Percentiles rank a stretch among this genome's conserved stretches.
Evolutionary conservation across 2,888 invertebrate species (phyloP).

Genomic region (Nysson spinosus): DNA sequence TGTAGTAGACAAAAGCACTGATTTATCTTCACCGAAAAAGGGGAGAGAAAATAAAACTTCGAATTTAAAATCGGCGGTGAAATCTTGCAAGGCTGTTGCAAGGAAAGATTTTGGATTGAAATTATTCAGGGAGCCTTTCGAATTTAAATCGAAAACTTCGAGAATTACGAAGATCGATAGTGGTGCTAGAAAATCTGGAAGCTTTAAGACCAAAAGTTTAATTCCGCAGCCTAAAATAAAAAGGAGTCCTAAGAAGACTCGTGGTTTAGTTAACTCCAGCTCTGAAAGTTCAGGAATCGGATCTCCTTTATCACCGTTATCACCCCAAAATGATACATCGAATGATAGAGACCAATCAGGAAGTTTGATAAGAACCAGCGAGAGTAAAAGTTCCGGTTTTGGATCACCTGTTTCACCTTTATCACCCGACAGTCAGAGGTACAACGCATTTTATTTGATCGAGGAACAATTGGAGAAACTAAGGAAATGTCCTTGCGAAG

Average conservation of each 20-base stretch:
- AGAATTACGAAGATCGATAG: constrained; percentile 18
- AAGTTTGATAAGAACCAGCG: constrained; percentile 55
- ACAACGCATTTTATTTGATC: constrained; percentile 68
- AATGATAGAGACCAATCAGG: constrained; percentile 5
- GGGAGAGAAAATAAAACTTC: background rate
- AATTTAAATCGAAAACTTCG: constrained; percentile 42
- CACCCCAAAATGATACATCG: constrained; percentile 59
- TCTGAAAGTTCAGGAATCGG: constrained; percentile 72
- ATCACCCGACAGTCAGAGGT: constrained; percentile 70
- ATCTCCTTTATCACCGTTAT: constrained; percentile 70
- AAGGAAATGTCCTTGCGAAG: constrained; percentile 70
- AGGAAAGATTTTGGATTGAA: constrained; percentile 63
- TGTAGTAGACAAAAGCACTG: no score
- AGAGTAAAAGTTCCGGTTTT: constrained; percentile 68
- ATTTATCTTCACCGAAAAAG: background rate
- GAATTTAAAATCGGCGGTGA: background rate
- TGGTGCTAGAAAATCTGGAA: background rate
- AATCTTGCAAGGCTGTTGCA: constrained; percentile 33
- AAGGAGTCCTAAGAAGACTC: constrained; percentile 21
- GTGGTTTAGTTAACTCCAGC: constrained; percentile 67
- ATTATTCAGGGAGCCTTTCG: constrained; percentile 47
- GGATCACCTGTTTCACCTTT: constrained; percentile 67
- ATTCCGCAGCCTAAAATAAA: constrained; percentile 62
- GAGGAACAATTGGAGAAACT: constrained; percentile 67
- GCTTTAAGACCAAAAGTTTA: constrained; percentile 43